These are phyloP conservation scores for Clarias fuscus DNA, from an alignment of 2,797 vertebrate species.

Conservation along the genomic window DNA sequence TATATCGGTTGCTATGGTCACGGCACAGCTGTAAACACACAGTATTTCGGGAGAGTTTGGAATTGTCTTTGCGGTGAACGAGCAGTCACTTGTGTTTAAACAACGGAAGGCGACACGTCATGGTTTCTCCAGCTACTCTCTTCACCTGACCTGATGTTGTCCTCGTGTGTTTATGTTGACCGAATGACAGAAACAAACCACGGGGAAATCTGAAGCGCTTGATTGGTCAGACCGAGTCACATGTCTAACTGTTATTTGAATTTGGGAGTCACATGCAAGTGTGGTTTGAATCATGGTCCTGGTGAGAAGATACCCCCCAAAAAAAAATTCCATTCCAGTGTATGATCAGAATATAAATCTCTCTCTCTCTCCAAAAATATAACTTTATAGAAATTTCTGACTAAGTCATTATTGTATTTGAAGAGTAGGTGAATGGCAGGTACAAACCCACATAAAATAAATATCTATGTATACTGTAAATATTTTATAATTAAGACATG, in stretches of 20 bases:
- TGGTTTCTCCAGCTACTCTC: neutral
- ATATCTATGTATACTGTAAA: neutral
- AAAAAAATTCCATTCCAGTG: too few relatives aligned
- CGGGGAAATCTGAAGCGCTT: neutral
- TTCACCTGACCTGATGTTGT: neutral
- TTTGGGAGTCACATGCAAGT: neutral
- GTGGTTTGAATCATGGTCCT: too few relatives aligned
- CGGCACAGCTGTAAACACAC: neutral
- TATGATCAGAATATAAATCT: too few relatives aligned
- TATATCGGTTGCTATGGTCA: slow-evolving; percentile 9
- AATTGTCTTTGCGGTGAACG: neutral
- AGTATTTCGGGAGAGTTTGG: neutral
- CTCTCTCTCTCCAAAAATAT: too few relatives aligned
- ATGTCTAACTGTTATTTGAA: neutral
- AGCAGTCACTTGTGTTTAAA: neutral
- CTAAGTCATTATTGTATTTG: neutral
- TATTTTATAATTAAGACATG: neutral
- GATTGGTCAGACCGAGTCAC: neutral
- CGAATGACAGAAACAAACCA: neutral
- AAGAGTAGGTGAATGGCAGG: neutral
- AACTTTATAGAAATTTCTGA: too few relatives aligned
- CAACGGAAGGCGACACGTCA: neutral
- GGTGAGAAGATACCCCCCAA: too few relatives aligned
- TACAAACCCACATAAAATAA: too few relatives aligned
- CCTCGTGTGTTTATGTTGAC: neutral